These are phyloP conservation scores for Cotesia glomerata DNA, from an alignment of 1,140 invertebrate genomes.

Conservation along the genomic window DNA sequence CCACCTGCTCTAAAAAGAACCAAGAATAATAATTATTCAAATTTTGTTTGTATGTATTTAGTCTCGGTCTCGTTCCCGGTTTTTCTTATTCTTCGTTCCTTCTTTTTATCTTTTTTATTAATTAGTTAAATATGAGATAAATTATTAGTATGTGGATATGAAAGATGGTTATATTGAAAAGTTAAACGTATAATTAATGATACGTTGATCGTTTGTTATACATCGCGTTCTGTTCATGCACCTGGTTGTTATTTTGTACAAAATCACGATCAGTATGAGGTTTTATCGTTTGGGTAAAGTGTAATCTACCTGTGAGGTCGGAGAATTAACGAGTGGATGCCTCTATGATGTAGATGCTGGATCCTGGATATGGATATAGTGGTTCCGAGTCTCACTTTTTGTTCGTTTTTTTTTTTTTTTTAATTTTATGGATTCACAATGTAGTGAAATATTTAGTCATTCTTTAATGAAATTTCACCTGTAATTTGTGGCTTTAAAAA, in stretches of 20 bases:
- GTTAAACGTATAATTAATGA: slow-evolving; percentile 17
- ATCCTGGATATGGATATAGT: neutral
- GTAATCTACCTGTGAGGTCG: slow-evolving; percentile 22
- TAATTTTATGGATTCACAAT: no score
- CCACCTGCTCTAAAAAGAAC: slow-evolving; percentile 8
- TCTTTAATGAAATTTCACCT: no score
- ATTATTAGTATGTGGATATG: slow-evolving; percentile 9
- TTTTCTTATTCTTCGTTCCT: no score
- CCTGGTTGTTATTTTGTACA: slow-evolving; percentile 20
- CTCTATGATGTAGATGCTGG: no score
- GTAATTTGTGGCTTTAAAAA: no score
- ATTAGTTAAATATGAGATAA: slow-evolving; percentile 8
- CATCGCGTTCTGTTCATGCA: neutral
- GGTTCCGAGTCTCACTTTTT: no score
- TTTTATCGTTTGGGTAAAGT: slow-evolving; percentile 42
- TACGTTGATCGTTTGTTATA: slow-evolving; percentile 17
- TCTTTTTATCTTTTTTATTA: neutral
- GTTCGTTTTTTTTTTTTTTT: no score
- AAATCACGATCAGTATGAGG: slow-evolving; percentile 25
- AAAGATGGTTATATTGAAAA: neutral
- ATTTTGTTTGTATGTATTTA: neutral
- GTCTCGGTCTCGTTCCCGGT: no score
- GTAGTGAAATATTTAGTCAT: no score
- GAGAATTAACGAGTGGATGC: neutral
- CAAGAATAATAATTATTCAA: neutral